phyloP scores from a whole-genome alignment of 1,140 invertebrate species.

The Belonocnema kinseyi region DNA sequence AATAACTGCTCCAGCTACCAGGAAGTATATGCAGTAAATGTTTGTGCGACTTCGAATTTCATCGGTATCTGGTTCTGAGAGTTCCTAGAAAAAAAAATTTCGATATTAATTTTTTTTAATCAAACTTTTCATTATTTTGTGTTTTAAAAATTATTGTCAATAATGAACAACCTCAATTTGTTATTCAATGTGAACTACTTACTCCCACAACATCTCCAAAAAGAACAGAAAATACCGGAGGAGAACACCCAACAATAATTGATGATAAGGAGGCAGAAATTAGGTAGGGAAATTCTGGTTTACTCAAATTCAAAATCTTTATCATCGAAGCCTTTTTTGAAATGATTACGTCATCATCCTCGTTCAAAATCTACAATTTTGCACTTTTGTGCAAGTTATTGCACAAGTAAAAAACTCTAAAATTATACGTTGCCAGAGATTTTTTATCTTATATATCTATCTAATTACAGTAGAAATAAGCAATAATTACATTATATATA shows the following conservation, averaged over 20 bases:
- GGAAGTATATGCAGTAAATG: slow-evolving; percentile 79
- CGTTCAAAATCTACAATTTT: slow-evolving; percentile 15
- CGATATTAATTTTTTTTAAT: not conserved
- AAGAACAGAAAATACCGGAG: slow-evolving; percentile 86
- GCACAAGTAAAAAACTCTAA: slow-evolving; percentile 8
- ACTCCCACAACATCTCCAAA: slow-evolving; percentile 88
- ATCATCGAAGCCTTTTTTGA: slow-evolving; percentile 63
- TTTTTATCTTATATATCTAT: not conserved
- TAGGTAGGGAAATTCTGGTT: slow-evolving; percentile 85
- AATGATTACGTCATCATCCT: not conserved
- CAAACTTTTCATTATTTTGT: too few species aligned
- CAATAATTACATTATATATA: too few species aligned
- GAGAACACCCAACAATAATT: slow-evolving; percentile 81
- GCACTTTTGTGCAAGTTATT: slow-evolving; percentile 15
- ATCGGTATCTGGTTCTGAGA: slow-evolving; percentile 70
- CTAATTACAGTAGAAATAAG: too few species aligned
- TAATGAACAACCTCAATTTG: too few species aligned
- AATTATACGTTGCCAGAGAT: slow-evolving; percentile 5
- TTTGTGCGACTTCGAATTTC: slow-evolving; percentile 77
- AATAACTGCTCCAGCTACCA: slow-evolving; percentile 80
- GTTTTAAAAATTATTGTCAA: too few species aligned
- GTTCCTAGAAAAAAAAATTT: slow-evolving; percentile 61
- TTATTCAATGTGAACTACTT: slow-evolving; percentile 54
- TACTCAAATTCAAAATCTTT: slow-evolving; percentile 81
- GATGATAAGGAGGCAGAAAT: slow-evolving; percentile 81